A percentile compares a stretch with the other conserved stretches of the same genome.
phyloP scores from a whole-genome alignment of 2,888 invertebrate species.

The Dione vanillae region DNA sequence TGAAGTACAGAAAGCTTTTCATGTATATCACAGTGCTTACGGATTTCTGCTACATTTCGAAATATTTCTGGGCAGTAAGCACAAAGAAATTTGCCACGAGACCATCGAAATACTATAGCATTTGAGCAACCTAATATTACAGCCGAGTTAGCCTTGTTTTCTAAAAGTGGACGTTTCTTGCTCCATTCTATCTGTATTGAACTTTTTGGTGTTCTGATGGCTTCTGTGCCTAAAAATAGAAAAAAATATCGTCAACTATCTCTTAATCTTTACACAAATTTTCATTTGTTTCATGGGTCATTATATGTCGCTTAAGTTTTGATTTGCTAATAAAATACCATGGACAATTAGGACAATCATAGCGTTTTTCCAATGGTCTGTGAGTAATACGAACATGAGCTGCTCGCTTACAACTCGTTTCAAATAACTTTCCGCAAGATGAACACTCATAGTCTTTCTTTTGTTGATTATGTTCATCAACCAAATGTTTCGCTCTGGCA shows the following conservation, averaged over 20 bases:
- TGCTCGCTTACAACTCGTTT: conserved; percentile 67
- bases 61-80: conserved; percentile 62
- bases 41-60: conserved; percentile 55
- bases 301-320: conserved; percentile 61
- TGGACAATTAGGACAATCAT: conserved; percentile 61
- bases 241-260: conserved; percentile 31
- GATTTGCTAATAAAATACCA: conserved; percentile 60
- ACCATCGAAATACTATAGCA: conserved; percentile 66
- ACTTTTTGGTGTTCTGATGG: conserved; percentile 42
- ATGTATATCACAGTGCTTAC: conserved; percentile 58
- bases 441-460: conserved; percentile 62
- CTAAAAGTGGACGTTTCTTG: conserved; percentile 55
- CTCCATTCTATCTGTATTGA: conserved; percentile 59
- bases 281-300: conserved; percentile 55
- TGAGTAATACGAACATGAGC: conserved; percentile 64
- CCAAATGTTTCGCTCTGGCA: conserved; percentile 68
- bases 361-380: conserved; percentile 55
- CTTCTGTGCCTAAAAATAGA: conserved; percentile 65
- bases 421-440: conserved; percentile 64
- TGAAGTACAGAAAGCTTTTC: conserved; percentile 60
- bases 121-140: conserved; percentile 66
- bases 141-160: conserved; percentile 66
- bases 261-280: conserved; percentile 32
- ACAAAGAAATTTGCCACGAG: conserved; percentile 68
- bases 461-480: conserved; percentile 64